Conservation (phyloP, 1,140 invertebrate genomes). For the Drosophila fuyamai region DNA sequence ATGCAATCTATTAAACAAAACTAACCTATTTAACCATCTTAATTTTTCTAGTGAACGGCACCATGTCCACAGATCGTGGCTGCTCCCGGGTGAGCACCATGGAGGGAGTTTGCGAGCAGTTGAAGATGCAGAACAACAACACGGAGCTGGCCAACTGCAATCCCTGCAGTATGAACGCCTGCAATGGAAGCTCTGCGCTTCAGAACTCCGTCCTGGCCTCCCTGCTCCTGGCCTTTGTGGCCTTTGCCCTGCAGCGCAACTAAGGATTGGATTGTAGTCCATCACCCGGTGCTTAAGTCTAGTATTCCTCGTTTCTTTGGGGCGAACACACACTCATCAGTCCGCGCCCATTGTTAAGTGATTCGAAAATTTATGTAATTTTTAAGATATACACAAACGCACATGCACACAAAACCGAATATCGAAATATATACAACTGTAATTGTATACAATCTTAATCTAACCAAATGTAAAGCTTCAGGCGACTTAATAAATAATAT, state of each 20-base stretch:
- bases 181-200: conserved; percentile 55
- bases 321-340: conserved; percentile 22
- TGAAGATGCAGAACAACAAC: conserved; percentile 34
- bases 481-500: conserved; percentile 55
- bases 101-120: conserved; percentile 57
- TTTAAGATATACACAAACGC: conserved; percentile 20
- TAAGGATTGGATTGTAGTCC: conserved; percentile 20
- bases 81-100: conserved; percentile 64
- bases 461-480: conserved; percentile 63
- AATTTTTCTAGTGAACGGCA: conserved; percentile 42
- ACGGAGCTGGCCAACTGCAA: conserved; percentile 47
- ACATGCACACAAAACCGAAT: conserved; percentile 18
- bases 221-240: conserved; percentile 55
- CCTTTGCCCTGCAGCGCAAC: conserved; percentile 53
- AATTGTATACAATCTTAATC: conserved; percentile 40
- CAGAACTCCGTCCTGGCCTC: conserved; percentile 52
- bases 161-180: conserved; percentile 70
- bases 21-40: neutral
- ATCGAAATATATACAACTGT: conserved; percentile 53
- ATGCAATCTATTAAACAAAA: neutral
- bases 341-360: conserved; percentile 22
- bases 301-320: conserved; percentile 64
- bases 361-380: conserved; percentile 61
- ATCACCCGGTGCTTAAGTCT: conserved; percentile 62
- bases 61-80: conserved; percentile 53